Conservation (phyloP, 2,888 invertebrate genomes). For the Venustoraphidia nigricollis region DNA sequence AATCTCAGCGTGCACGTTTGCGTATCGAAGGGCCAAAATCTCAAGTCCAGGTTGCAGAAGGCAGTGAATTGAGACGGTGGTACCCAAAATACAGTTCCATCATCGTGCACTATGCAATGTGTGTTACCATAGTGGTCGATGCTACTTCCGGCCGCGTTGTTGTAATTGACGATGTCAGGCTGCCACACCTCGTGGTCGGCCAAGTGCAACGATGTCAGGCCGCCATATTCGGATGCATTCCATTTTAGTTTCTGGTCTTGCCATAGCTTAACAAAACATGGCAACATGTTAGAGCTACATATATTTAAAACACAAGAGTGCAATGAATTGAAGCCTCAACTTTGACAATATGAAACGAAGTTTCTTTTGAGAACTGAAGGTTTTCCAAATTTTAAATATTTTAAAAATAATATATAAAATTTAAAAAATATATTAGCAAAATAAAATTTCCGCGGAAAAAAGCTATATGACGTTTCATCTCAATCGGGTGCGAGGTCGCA, state of each 20-base stretch:
- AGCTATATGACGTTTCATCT: too few relatives aligned
- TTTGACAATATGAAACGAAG: too few relatives aligned
- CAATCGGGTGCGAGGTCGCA: too few relatives aligned
- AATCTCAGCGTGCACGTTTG: conserved; percentile 52
- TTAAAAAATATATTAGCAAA: too few relatives aligned
- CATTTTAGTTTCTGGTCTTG: conserved; percentile 55
- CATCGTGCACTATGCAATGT: conserved; percentile 30
- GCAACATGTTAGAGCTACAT: too few relatives aligned
- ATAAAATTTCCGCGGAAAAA: too few relatives aligned
- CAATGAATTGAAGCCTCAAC: too few relatives aligned
- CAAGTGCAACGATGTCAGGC: conserved; percentile 40
- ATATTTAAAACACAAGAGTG: too few relatives aligned
- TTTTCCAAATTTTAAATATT: too few relatives aligned
- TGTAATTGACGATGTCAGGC: conserved; percentile 58
- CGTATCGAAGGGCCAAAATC: conserved; percentile 59
- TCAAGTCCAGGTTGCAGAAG: conserved; percentile 47
- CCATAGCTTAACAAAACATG: conserved; percentile 43
- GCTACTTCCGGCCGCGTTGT: conserved; percentile 44
- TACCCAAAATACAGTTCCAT: conserved; percentile 45
- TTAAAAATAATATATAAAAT: too few relatives aligned
- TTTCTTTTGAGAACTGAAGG: too few relatives aligned
- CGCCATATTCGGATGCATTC: conserved; percentile 51
- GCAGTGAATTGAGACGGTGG: conserved; percentile 51
- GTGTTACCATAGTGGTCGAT: conserved; percentile 43
- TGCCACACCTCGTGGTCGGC: conserved; percentile 62